Percentiles rank a stretch among this genome's conserved stretches.
Evolutionary conservation across 2,888 invertebrate genomes (phyloP).

Genomic region (Strigamia crassipes): DNA sequence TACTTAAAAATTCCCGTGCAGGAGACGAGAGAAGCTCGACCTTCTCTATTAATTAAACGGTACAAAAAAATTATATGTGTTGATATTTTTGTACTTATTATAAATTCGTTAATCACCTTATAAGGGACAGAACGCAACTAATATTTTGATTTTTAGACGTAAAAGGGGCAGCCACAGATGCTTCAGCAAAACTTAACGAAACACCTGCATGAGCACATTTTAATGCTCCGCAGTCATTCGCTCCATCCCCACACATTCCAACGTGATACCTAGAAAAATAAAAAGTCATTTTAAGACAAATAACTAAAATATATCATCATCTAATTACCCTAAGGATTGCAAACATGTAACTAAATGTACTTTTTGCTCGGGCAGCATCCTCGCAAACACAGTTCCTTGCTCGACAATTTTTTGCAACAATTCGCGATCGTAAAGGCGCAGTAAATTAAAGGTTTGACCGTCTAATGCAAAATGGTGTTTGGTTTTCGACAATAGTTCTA

Average conservation of each 20-base stretch:
- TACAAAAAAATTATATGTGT: not conserved
- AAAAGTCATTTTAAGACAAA: not conserved
- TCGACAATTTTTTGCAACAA: conserved; percentile 54
- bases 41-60: conserved; percentile 28
- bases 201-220: conserved; percentile 61
- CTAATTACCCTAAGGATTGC: conserved; percentile 63
- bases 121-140: conserved; percentile 53
- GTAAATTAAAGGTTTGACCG: conserved; percentile 60
- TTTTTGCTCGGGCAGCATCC: conserved; percentile 67
- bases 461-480: conserved; percentile 58
- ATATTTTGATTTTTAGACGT: conserved; percentile 55
- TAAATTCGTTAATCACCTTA: conserved; percentile 49
- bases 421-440: conserved; percentile 58
- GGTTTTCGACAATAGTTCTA: not conserved
- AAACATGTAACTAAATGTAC: conserved; percentile 73
- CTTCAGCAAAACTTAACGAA: conserved; percentile 58
- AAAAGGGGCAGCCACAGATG: conserved; percentile 57
- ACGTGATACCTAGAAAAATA: conserved; percentile 62
- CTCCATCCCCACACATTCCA: conserved; percentile 62
- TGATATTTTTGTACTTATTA: not conserved
- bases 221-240: conserved; percentile 62
- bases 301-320: not conserved
- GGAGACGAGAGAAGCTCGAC: conserved; percentile 41
- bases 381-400: conserved; percentile 57
- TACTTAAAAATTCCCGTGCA: conserved; percentile 45